Percentiles rank a stretch among this genome's conserved stretches.
phyloP scores from a whole-genome alignment of 2,797 vertebrate genomes.

The Apogon hyalosoma region DNA sequence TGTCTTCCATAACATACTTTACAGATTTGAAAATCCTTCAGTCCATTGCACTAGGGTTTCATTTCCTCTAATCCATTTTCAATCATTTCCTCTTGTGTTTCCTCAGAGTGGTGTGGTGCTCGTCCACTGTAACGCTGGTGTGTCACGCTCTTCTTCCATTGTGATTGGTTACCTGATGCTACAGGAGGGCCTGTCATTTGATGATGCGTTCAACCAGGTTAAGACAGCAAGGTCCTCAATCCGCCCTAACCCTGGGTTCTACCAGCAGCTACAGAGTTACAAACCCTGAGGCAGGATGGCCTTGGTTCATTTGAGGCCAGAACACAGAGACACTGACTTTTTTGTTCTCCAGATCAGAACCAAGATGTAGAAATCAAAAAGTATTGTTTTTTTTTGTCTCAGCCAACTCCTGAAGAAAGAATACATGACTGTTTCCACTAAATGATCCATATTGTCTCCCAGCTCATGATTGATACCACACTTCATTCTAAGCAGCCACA shows the following conservation, averaged over 20 bases:
- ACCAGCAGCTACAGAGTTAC: conserved; percentile 66
- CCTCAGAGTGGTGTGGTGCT: conserved; percentile 89
- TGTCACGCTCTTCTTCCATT: conserved; percentile 91
- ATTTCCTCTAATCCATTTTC: not conserved
- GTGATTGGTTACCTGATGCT: conserved; percentile 92
- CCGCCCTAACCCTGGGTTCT: conserved; percentile 77
- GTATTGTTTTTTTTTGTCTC: too few relatives aligned
- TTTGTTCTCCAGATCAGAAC: too few relatives aligned
- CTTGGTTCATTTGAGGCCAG: not conserved
- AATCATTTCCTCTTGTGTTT: not conserved
- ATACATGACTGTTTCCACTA: too few relatives aligned
- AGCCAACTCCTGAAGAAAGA: too few relatives aligned
- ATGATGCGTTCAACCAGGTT: conserved; percentile 87
- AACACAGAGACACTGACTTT: too few relatives aligned
- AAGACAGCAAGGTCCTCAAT: conserved; percentile 88
- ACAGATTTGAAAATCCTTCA: too few relatives aligned
- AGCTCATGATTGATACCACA: too few relatives aligned
- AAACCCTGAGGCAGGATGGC: conserved; percentile 15
- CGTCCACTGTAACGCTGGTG: conserved; percentile 95
- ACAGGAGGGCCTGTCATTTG: conserved; percentile 87
- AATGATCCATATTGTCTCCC: too few relatives aligned
- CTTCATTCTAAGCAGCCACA: not conserved
- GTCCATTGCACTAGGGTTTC: not conserved
- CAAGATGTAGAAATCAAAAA: too few relatives aligned
- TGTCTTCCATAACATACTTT: too few relatives aligned